phyloP scores from a whole-genome alignment of 2,797 vertebrate species.

The Phyllotis vaccarum region DNA sequence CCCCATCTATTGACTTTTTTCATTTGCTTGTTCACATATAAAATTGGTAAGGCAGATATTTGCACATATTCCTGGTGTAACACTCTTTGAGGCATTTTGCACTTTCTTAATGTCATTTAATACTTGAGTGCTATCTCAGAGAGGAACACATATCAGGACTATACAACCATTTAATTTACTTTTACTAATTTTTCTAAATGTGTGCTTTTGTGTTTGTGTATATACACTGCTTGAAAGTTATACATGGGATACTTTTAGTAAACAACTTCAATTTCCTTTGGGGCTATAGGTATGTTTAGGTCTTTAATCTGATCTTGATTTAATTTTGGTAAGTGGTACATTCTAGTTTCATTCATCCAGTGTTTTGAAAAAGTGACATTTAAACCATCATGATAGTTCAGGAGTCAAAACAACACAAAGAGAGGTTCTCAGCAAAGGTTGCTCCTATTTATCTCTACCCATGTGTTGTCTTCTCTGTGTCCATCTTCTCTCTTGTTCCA shows the following conservation, averaged over 20 bases:
- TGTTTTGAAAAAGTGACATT: not conserved
- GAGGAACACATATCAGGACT: not conserved
- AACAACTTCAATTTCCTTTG: no score
- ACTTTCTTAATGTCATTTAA: not conserved
- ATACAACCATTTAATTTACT: not conserved
- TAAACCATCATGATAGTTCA: not conserved
- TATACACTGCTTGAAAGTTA: not conserved
- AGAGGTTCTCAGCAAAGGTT: not conserved
- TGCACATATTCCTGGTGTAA: not conserved
- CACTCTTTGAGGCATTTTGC: not conserved
- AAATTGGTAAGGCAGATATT: slow-evolving; percentile 19
- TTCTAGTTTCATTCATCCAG: not conserved
- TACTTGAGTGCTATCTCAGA: not conserved
- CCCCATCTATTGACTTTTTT: not conserved
- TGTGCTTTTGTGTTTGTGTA: not conserved
- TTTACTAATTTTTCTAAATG: slow-evolving; percentile 23
- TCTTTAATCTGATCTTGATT: no score
- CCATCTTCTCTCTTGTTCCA: not conserved
- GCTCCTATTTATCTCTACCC: not conserved
- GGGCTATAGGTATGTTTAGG: no score
- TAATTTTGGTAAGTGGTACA: no score
- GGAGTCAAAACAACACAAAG: not conserved
- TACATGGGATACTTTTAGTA: no score
- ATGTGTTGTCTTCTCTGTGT: not conserved
- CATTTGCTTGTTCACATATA: not conserved